phyloP scores from a whole-genome alignment of 2,888 invertebrate species.

The Athalia rosae region DNA sequence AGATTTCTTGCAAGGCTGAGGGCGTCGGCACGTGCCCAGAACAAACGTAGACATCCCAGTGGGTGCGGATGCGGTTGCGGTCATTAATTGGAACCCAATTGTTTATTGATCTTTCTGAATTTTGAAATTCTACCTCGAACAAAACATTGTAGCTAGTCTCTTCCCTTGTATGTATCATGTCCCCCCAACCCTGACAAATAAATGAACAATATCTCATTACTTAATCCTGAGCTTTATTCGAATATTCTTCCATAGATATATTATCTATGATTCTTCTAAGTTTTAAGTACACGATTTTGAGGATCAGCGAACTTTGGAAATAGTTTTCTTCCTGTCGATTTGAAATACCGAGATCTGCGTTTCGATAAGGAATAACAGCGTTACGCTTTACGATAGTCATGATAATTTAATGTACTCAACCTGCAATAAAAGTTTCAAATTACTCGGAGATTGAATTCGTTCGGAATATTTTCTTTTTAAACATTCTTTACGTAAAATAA shows the following conservation, averaged over 20 bases:
- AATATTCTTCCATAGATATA: background rate
- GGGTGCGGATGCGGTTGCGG: slow-evolving; percentile 37
- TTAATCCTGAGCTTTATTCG: background rate
- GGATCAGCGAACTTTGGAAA: too few relatives aligned
- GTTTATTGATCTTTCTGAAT: slow-evolving; percentile 5
- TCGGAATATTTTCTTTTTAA: background rate
- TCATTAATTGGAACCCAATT: slow-evolving; percentile 24
- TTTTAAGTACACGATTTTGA: too few relatives aligned
- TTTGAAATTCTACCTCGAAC: slow-evolving; percentile 1
- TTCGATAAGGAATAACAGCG: background rate
- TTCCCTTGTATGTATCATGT: slow-evolving; percentile 41
- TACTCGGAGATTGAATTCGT: background rate
- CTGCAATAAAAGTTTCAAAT: background rate
- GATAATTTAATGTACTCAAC: background rate
- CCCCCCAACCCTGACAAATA: slow-evolving; percentile 37
- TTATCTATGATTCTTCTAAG: too few relatives aligned
- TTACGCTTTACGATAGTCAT: background rate
- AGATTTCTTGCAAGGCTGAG: slow-evolving; percentile 40
- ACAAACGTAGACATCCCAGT: background rate
- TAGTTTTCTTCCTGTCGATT: background rate
- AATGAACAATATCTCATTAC: slow-evolving; percentile 42
- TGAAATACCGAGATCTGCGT: background rate
- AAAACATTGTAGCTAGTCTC: slow-evolving; percentile 26
- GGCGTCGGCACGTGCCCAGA: slow-evolving; percentile 39
- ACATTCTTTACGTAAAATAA: background rate